Evolutionary conservation across 2,888 invertebrate species (phyloP).

Genomic region (Brachyptera putata): DNA sequence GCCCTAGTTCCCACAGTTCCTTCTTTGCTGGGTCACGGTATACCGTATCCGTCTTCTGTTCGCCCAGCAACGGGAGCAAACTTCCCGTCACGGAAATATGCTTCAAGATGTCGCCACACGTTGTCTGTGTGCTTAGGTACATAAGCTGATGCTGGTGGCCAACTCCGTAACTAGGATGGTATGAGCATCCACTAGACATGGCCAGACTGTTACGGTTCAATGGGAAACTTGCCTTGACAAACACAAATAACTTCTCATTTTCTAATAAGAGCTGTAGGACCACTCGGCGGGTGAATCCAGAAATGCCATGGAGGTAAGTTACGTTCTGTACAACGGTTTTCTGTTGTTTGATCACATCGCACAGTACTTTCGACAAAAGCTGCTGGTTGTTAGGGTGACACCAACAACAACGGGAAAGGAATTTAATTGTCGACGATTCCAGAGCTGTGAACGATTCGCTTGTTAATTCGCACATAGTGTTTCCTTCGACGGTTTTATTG

Average conservation of each 20-base stretch:
- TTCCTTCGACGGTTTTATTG: conserved; percentile 40
- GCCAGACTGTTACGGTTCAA: conserved; percentile 22
- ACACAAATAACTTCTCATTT: conserved; percentile 76
- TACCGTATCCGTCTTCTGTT: conserved; percentile 15
- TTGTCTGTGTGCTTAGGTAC: conserved; percentile 69
- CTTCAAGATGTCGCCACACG: conserved; percentile 67
- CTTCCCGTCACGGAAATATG: conserved; percentile 38
- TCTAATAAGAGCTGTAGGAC: conserved; percentile 82
- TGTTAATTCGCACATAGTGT: conserved; percentile 29
- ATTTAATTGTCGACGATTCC: conserved; percentile 73
- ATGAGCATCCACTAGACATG: conserved; percentile 24
- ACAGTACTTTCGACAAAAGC: conserved; percentile 72
- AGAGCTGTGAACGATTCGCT: conserved; percentile 45
- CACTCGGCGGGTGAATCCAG: conserved; percentile 82
- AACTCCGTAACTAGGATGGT: conserved; percentile 68
- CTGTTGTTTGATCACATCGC: conserved; percentile 67
- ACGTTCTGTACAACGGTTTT: conserved; percentile 41
- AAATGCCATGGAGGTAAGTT: conserved; percentile 71
- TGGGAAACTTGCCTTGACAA: conserved; percentile 49
- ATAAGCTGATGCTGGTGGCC: conserved; percentile 69
- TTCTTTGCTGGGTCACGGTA: no score
- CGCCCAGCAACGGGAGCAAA: conserved; percentile 27
- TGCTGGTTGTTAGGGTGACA: conserved; percentile 83
- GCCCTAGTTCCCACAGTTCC: conserved; percentile 31
- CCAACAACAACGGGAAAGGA: conserved; percentile 77